A percentile compares a stretch with the other conserved stretches of the same genome.
Evolutionary conservation across 2,888 invertebrate genomes (phyloP).

Genomic region (Thumatha senex): DNA sequence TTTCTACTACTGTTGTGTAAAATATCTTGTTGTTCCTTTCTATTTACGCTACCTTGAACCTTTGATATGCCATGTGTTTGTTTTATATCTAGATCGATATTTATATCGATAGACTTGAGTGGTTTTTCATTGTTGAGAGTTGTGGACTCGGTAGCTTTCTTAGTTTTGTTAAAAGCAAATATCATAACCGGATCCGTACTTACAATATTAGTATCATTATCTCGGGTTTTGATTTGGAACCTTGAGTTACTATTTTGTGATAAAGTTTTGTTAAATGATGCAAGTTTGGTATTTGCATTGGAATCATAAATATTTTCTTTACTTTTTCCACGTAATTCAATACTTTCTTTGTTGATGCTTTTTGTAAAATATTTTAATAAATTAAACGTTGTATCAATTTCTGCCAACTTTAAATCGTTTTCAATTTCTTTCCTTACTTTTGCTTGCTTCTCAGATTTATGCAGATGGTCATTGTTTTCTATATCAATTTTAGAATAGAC

Average conservation of each 20-base stretch:
- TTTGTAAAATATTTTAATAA: background rate
- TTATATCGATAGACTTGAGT: too few relatives aligned
- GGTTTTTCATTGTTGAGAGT: too few relatives aligned
- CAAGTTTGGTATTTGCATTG: too few relatives aligned
- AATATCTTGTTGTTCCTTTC: too few relatives aligned
- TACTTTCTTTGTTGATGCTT: background rate
- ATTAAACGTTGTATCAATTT: too few relatives aligned
- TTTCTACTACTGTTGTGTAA: too few relatives aligned
- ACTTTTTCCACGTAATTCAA: background rate
- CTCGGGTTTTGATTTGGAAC: background rate
- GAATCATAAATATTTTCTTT: too few relatives aligned
- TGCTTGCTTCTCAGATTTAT: background rate
- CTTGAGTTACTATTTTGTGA: background rate
- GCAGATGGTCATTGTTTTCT: background rate
- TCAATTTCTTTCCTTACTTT: background rate
- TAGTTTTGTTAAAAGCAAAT: too few relatives aligned
- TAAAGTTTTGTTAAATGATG: background rate
- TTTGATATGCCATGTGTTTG: too few relatives aligned
- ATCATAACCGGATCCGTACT: background rate
- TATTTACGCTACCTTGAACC: too few relatives aligned
- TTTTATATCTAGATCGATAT: too few relatives aligned
- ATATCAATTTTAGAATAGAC: background rate
- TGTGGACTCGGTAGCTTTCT: too few relatives aligned
- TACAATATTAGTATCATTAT: background rate
- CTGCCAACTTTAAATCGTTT: background rate